Conservation (phyloP, 2,113 vertebrate species). For the Caretta caretta region DNA sequence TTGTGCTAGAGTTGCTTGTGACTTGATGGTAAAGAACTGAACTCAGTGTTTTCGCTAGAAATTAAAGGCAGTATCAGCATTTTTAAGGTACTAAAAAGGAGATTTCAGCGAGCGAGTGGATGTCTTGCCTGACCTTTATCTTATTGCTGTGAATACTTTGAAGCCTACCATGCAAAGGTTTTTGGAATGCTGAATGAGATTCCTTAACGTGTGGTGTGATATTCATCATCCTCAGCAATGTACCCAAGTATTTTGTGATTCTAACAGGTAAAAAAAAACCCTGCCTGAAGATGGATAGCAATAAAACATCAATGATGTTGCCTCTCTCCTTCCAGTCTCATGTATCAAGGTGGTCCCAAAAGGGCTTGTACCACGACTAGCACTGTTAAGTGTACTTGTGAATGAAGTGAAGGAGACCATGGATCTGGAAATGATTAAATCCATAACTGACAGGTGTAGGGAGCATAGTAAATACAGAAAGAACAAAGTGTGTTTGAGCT, state of each 20-base stretch:
- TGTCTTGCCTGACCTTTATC: neutral
- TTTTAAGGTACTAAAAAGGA: neutral
- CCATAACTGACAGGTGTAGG: neutral
- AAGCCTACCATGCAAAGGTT: accelerated
- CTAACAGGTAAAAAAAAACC: neutral
- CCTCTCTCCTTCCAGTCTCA: neutral
- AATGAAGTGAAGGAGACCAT: neutral
- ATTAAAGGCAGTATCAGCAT: neutral
- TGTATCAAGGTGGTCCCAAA: neutral
- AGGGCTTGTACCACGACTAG: neutral
- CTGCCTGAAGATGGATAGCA: neutral
- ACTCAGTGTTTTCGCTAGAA: neutral
- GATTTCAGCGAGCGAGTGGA: neutral
- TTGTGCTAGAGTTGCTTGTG: neutral
- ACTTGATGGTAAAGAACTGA: neutral
- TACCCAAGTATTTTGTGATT: neutral
- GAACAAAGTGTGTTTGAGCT: neutral
- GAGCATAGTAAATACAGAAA: neutral
- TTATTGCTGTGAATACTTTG: neutral
- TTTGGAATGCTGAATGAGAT: neutral
- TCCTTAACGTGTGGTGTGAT: neutral
- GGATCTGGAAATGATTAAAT: neutral
- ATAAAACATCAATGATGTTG: neutral
- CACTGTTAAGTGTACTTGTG: neutral
- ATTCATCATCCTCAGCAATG: neutral